phyloP scores from a whole-genome alignment of 1,140 invertebrate species.

The Reticulitermes speratus region DNA sequence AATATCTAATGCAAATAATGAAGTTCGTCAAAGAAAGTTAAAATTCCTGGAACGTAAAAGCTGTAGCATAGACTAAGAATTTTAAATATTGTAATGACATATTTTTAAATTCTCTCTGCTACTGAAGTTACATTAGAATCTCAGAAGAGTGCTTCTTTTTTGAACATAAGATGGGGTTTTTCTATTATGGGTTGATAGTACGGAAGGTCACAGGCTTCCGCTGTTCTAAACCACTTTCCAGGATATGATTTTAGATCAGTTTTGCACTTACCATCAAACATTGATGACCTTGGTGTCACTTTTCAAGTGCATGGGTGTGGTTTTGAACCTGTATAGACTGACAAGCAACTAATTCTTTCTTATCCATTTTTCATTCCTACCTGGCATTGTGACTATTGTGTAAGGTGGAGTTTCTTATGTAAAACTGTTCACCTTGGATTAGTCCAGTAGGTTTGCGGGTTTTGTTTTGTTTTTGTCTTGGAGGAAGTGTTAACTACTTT shows the following conservation, averaged over 20 bases:
- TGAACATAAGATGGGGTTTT: no score
- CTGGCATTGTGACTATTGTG: neutral
- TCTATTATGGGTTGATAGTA: no score
- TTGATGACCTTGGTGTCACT: neutral
- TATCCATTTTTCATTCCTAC: neutral
- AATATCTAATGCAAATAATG: no score
- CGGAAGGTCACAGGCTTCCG: neutral
- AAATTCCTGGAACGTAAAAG: no score
- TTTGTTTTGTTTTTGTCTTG: neutral
- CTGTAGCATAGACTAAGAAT: no score
- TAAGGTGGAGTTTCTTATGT: neutral
- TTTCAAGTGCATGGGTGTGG: constrained; percentile 14
- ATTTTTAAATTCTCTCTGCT: no score
- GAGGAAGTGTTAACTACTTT: neutral
- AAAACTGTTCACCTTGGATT: neutral
- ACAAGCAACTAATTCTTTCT: neutral
- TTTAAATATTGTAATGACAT: no score
- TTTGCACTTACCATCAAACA: neutral
- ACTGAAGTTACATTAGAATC: no score
- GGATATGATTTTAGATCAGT: neutral
- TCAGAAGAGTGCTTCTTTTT: no score
- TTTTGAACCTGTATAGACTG: neutral
- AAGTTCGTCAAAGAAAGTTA: no score
- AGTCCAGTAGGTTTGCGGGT: neutral
- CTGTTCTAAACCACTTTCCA: neutral